These are phyloP conservation scores for Ursus arctos DNA, from an alignment of 2,113 vertebrate genomes.

Conservation along the genomic window DNA sequence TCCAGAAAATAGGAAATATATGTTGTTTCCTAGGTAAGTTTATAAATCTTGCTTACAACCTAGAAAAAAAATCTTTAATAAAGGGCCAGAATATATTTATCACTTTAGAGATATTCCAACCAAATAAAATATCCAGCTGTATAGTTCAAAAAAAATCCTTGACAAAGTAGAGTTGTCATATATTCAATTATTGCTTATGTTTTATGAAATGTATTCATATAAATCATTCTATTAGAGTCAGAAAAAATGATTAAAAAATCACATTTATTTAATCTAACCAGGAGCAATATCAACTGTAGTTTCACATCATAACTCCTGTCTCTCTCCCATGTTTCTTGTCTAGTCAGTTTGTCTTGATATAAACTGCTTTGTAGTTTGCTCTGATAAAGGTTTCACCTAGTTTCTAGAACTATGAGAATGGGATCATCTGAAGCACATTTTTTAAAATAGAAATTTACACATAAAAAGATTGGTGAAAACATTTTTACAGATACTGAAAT, in stretches of 20 bases:
- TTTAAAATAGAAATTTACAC: neutral
- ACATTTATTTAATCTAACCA: neutral
- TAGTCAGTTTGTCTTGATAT: neutral
- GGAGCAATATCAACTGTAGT: neutral
- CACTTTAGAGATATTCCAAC: neutral
- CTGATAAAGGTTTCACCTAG: conserved; percentile 38
- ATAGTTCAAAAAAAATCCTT: neutral
- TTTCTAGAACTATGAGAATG: neutral
- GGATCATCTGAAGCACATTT: neutral
- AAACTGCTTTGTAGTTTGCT: conserved; percentile 5
- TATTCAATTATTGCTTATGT: neutral
- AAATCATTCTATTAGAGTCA: conserved; percentile 26
- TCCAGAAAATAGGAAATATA: conserved; percentile 5
- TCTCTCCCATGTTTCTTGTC: neutral
- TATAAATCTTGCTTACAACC: neutral
- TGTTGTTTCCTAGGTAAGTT: neutral
- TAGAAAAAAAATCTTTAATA: neutral
- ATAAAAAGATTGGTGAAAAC: neutral
- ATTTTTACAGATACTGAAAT: neutral
- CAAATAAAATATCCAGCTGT: neutral
- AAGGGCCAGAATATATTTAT: neutral
- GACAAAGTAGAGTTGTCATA: neutral
- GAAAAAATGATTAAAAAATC: neutral
- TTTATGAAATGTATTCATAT: neutral
- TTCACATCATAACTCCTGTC: neutral